Evolutionary conservation across 2,113 vertebrate genomes (phyloP), one percentile per base, ranked within the genome.

Genomic region (Callopanchax toddi): DNA sequence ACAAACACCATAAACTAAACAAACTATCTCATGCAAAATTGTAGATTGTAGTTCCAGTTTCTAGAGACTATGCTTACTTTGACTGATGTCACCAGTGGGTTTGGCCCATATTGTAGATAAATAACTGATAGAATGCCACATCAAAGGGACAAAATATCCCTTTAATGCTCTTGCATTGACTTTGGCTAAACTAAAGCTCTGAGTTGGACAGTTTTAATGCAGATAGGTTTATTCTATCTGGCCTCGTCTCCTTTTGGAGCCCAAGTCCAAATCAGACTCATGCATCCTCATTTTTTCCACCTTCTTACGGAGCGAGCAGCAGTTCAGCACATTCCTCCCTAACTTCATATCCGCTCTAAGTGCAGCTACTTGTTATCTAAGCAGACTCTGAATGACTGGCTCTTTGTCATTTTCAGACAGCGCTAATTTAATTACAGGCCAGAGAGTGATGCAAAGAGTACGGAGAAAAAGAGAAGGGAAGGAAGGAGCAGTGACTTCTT

Each of bases 291-390:
- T 62, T 26, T 45, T 37, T 56, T 45, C 45, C 45, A 55, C 10
- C 22, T 36, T 59, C 22, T 37, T 21, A 58, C 17, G 21, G 50
- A 29, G 58, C 20, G 53, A 65, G 60, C 54, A 25, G 54, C 69
- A 52, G 43, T 71, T 67, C 67, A 70, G 80, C 69, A 34, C 83
- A 90, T 90, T 89, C 87, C 86, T 86, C 66, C 69, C 66, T 87
- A 87, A 87, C 81, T 89, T 87, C 75, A 85, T 87, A 83, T 90
- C 84, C 84, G 66, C 81, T 83, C 25, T 50, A 64, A 83, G 68
- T 79, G 74, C 83, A 72, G 77, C 63, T 36, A 59, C 78, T 78
- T 16, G 72, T 82, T 60, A 71, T 88, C 76, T 68, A 83, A 81
- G 77, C 79, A 78, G 57, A 72, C 71, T 60, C 71, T 40, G 29